phyloP scores from a whole-genome alignment of 2,888 invertebrate species.

The Agonopterix subpropinquella region DNA sequence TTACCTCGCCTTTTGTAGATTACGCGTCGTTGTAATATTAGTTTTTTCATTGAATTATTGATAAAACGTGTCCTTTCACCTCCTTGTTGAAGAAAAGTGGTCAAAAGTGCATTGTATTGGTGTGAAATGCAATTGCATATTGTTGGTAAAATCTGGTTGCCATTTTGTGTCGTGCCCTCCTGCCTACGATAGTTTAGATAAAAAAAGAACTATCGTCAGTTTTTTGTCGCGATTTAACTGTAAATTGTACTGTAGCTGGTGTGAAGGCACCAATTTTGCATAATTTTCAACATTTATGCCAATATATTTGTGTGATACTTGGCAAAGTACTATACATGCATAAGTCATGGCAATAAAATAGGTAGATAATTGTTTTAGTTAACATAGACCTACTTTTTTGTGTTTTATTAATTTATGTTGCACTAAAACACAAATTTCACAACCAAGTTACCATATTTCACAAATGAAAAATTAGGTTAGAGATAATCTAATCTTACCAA shows the following conservation, averaged over 20 bases:
- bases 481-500: too few relatives aligned
- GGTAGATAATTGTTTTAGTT: too few relatives aligned
- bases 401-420: too few relatives aligned
- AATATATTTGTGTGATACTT: neutral
- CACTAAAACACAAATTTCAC: too few relatives aligned
- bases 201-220: conserved; percentile 58
- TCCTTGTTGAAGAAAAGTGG: conserved; percentile 19
- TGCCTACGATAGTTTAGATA: conserved; percentile 66
- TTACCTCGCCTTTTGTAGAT: conserved; percentile 39
- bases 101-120: conserved; percentile 36
- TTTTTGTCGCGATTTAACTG: conserved; percentile 45
- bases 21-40: conserved; percentile 38
- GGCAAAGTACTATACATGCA: too few relatives aligned
- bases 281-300: neutral
- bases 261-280: conserved; percentile 14
- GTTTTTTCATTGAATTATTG: conserved; percentile 34
- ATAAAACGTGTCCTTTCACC: conserved; percentile 41
- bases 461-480: too few relatives aligned
- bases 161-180: conserved; percentile 71
- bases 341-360: too few relatives aligned
- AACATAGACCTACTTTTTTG: too few relatives aligned
- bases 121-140: conserved; percentile 64
- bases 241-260: conserved; percentile 23
- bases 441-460: too few relatives aligned
- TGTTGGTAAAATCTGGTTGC: conserved; percentile 63